Base-by-base conservation (phyloP, 2,797 vertebrate species). In the Rhincodon typus region DNA sequence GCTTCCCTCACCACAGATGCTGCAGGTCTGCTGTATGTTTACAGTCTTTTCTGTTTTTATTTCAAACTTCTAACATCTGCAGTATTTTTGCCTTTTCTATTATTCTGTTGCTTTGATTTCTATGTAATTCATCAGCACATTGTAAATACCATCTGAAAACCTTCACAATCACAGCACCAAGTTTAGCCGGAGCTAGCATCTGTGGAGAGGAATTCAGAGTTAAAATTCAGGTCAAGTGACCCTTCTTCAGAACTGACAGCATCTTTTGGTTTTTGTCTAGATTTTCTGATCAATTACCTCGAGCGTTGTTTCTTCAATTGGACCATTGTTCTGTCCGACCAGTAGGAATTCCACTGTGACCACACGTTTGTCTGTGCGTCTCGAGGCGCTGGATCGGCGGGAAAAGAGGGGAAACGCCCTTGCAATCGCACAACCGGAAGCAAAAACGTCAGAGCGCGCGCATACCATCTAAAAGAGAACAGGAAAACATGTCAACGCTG, bases 391-490 rank as follows among this genome's bases (percentile, higher is more conserved):
- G 0, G 99, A 98, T 38, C 99, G 99, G 4, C 98, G 99, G 0
- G 98, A 98, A 97, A 99, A 99, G 42, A 99, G 97, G 0, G 99
- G 99, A 96, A 99, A 99, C 42, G 99, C 98, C 93, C 99, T 97
- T 96, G 99, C 97, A 95, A 99, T 97, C n/a, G 99, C 99, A 95
- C 99, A 99, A 0, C 98, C 98, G 0, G 98, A 99, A 6, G 99
- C 98, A 0, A 99, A 99, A 95, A 99, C 98, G 4, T 99, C 99
- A 0, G 98, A 97, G 17, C 97, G 98, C 96, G 99, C 99, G 27
- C 99, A 99, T 46, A 99, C 98, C 98, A 99, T 98, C 99, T 99
- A 97, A 46, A 96, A 97, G 23, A 93, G 34, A 96, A 96, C n/a
- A 66, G 77, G 66, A 79, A 12, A 72, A 19, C 38, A 38, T 8